Evolutionary conservation across 2,113 vertebrate genomes (phyloP).

Genomic region (Lanius collurio): DNA sequence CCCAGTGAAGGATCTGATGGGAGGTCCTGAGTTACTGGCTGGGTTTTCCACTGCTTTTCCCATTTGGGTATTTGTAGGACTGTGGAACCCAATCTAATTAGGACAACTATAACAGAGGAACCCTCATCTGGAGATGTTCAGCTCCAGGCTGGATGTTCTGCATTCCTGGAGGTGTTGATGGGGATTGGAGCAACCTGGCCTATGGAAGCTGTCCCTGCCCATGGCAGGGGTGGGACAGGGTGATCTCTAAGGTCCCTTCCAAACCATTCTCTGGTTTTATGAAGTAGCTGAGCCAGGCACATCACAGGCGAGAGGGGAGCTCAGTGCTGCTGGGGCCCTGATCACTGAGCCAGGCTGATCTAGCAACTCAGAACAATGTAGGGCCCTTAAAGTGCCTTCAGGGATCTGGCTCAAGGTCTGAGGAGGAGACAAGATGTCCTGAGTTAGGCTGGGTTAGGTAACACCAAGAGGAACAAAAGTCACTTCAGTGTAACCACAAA

Average conservation of each 20-base stretch:
- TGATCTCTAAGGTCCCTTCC: background rate
- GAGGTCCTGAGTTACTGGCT: background rate
- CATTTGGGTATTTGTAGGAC: background rate
- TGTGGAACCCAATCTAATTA: background rate
- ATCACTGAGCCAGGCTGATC: background rate
- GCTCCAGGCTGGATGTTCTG: background rate
- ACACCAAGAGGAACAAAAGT: background rate
- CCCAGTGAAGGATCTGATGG: background rate
- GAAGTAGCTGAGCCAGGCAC: background rate
- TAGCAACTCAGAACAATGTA: fast-evolving
- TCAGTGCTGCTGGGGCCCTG: background rate
- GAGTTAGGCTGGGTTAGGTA: background rate
- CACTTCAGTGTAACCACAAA: background rate
- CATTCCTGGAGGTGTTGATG: background rate
- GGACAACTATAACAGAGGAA: background rate
- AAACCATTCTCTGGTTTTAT: background rate
- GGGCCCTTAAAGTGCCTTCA: background rate
- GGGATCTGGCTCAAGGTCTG: background rate
- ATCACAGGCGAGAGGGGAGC: background rate
- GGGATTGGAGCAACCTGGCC: background rate
- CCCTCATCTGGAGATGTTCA: background rate
- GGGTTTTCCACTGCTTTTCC: background rate
- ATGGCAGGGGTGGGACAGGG: background rate
- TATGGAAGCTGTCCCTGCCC: background rate
- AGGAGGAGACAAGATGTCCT: background rate